phyloP scores from a whole-genome alignment of 2,113 vertebrate genomes.

The Helogale parvula region DNA sequence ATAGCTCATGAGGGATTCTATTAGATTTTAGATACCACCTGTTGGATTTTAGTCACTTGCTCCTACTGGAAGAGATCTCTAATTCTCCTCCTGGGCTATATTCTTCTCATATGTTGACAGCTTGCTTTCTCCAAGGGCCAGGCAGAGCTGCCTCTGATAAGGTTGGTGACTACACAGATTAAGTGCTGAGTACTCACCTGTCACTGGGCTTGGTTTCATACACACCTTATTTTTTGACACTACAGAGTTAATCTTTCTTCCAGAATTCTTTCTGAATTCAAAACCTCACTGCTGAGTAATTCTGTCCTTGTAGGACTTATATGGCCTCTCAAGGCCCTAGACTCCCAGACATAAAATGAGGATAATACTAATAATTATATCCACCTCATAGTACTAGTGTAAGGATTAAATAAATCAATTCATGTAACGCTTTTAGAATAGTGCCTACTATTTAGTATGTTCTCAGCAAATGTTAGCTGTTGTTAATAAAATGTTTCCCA shows the following conservation, averaged over 20 bases:
- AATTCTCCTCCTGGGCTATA: not conserved
- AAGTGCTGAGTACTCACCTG: accelerated
- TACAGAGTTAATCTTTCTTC: not conserved
- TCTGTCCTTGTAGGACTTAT: not conserved
- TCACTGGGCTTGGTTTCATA: accelerated
- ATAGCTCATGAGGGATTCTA: too few species aligned
- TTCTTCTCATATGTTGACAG: not conserved
- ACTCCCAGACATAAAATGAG: not conserved
- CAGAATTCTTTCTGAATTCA: not conserved
- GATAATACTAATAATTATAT: not conserved
- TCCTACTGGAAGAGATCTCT: not conserved
- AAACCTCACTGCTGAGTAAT: too few species aligned
- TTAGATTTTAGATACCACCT: accelerated
- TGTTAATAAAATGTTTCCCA: not conserved
- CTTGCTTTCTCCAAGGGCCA: not conserved
- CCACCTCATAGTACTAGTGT: not conserved
- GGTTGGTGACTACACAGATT: accelerated
- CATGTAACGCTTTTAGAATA: not conserved
- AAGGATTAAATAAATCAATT: not conserved
- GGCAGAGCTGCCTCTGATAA: not conserved
- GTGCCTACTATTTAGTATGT: not conserved
- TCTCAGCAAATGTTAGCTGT: not conserved
- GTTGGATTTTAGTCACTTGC: not conserved
- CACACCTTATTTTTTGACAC: not conserved
- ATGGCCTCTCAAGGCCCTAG: not conserved